Evolutionary conservation across 1,140 invertebrate genomes (phyloP), one percentile per base, ranked within the genome.

Genomic region (Drosophila parvula): DNA sequence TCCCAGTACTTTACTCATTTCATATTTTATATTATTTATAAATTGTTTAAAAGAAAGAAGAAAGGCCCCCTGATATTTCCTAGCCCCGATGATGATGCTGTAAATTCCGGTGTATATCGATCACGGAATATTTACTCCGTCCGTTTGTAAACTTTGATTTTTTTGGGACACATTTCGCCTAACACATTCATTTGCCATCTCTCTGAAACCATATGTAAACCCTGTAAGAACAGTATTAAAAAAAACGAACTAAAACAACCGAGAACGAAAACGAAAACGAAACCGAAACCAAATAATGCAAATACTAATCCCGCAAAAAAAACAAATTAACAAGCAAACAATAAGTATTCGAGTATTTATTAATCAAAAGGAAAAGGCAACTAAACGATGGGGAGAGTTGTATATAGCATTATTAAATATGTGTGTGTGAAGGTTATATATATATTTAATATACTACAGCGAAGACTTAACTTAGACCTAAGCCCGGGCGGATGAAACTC

Each of bases 401-500:
- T 86, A 86, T 36, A 88, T 86, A 86, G 79, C 67, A 82, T 68
- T 71, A 82, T 68, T 71, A 40, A 50, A 75, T 34, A 57, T 40
- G 45, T 63, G 64, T 65, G 34, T 65, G 34, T 60, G 43, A 27
- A 45, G 55, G 18, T 50, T 50, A 50, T 50, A 27, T 44, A 74
- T 65, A 58, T 75, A 58, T 45, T 58, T 64, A 73, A 59, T 76
- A 78, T 68, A 60, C 51, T 59, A 55, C 32, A 69, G 75, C 70
- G 79, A 89, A 89, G 84, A 89, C 84, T 89, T 89, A 84, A 58
- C 53, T 89, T 78, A 65, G 53, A 53, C 51, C 36, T 89, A 89
- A 89, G 82, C 61, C 36, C 57, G 10, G 57, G 60, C 74, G 78
- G 70, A 64, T 58, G 51, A 88, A 82, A 88, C 83, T 88, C 73